Evolutionary conservation across 1,140 invertebrate genomes (phyloP).

Genomic region (Zaprionus gabonicus): DNA sequence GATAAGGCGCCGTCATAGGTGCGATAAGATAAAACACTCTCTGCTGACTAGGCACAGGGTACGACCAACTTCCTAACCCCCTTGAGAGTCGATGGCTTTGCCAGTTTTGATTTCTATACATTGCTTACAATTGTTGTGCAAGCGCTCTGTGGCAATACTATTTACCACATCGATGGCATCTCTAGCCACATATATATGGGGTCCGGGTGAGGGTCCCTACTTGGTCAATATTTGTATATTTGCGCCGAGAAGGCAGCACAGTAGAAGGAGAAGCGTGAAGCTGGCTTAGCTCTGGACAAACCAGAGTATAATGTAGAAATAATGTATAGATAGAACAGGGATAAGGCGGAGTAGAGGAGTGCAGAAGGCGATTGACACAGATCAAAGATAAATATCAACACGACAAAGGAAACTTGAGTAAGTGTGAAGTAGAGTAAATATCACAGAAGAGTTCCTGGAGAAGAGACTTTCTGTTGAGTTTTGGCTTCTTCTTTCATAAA

Average conservation of each 20-base stretch:
- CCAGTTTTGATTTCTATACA: slow-evolving; percentile 40
- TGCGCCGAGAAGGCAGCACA: slow-evolving; percentile 1
- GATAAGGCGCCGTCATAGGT: slow-evolving; percentile 26
- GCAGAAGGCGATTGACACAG: slow-evolving; percentile 3
- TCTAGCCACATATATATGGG: slow-evolving; percentile 23
- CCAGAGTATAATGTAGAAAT: slow-evolving; percentile 51
- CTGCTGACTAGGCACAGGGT: slow-evolving; percentile 17
- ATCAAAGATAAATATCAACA: slow-evolving; percentile 3
- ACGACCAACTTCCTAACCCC: not conserved
- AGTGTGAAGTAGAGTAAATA: not conserved
- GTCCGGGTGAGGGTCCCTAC: not conserved
- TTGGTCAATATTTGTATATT: slow-evolving; percentile 43
- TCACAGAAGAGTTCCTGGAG: not conserved
- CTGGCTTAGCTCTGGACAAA: slow-evolving; percentile 29
- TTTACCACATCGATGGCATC: slow-evolving; percentile 13
- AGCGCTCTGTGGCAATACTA: slow-evolving; percentile 25
- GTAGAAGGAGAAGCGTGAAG: not conserved
- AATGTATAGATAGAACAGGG: slow-evolving; percentile 39
- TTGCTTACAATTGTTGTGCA: slow-evolving; percentile 43
- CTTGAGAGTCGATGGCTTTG: not conserved
- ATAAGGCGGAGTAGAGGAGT: slow-evolving; percentile 2
- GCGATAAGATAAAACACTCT: slow-evolving; percentile 43
- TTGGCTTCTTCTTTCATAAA: no score
- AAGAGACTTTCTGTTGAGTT: no score
- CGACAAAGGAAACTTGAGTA: not conserved